Conservation (phyloP, 1,140 invertebrate genomes). For the Aphelinus certus region DNA sequence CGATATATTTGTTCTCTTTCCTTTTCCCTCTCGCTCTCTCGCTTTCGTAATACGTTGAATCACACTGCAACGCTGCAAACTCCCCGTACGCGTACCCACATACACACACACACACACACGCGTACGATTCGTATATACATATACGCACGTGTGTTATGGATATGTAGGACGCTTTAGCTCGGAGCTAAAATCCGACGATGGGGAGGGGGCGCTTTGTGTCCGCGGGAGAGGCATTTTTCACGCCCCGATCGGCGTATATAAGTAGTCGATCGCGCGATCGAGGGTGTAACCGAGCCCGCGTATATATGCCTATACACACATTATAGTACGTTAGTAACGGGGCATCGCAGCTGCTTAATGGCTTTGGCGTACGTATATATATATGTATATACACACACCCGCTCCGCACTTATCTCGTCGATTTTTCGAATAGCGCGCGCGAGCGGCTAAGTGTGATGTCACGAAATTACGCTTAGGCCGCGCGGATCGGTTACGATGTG, state of each 20-base stretch:
- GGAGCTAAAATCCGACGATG: not conserved
- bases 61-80: too few species aligned
- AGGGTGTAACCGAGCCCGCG: too few species aligned
- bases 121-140: constrained; percentile 5
- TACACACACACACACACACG: not conserved
- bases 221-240: not conserved
- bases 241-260: too few species aligned
- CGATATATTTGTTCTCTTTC: too few species aligned
- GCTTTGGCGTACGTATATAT: too few species aligned
- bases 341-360: too few species aligned
- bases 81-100: not conserved
- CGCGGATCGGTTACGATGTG: constrained; percentile 18
- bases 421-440: not conserved
- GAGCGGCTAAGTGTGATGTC: constrained; percentile 31
- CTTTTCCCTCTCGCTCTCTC: too few species aligned
- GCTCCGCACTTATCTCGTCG: not conserved
- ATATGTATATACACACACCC: not conserved
- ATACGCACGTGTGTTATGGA: not conserved
- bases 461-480: constrained; percentile 25
- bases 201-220: not conserved
- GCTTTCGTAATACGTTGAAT: too few species aligned
- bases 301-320: too few species aligned
- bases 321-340: too few species aligned
- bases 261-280: too few species aligned
- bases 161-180: too few species aligned